These are phyloP conservation scores for Thera obeliscata DNA, from an alignment of 2,888 invertebrate species.

Conservation along the genomic window DNA sequence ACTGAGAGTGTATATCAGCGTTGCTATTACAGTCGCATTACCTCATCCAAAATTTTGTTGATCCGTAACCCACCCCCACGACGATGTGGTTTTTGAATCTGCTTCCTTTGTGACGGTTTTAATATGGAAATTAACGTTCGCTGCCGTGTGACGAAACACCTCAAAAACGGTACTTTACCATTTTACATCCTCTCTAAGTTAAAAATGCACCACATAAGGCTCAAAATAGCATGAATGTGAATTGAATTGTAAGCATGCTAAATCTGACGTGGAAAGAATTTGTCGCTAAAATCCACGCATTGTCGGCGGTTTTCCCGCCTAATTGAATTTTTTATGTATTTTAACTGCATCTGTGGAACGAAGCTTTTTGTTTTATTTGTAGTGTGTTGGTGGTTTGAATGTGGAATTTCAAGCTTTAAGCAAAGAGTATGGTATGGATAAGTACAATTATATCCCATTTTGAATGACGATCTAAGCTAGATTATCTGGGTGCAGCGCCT, in stretches of 20 bases:
- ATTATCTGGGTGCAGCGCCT: too few species aligned
- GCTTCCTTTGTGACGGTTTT: constrained; percentile 84
- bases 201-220: constrained; percentile 44
- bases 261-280: constrained; percentile 51
- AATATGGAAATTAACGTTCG: constrained; percentile 84
- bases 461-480: too few species aligned
- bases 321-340: constrained; percentile 72
- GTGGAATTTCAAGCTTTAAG: constrained; percentile 14
- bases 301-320: constrained; percentile 53
- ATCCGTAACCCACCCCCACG: constrained; percentile 51
- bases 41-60: constrained; percentile 50
- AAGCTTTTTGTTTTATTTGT: constrained; percentile 40
- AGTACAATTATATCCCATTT: background rate
- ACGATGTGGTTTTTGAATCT: constrained; percentile 81
- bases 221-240: constrained; percentile 41
- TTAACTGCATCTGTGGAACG: constrained; percentile 39
- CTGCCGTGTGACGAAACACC: constrained; percentile 74
- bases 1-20: too few species aligned
- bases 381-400: constrained; percentile 5
- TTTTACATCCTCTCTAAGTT: constrained; percentile 44
- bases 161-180: constrained; percentile 53
- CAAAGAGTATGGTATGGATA: background rate
- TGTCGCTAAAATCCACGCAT: constrained; percentile 62
- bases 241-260: constrained; percentile 33
- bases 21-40: background rate